phyloP scores from a whole-genome alignment of 2,113 vertebrate species.

The Merops nubicus region DNA sequence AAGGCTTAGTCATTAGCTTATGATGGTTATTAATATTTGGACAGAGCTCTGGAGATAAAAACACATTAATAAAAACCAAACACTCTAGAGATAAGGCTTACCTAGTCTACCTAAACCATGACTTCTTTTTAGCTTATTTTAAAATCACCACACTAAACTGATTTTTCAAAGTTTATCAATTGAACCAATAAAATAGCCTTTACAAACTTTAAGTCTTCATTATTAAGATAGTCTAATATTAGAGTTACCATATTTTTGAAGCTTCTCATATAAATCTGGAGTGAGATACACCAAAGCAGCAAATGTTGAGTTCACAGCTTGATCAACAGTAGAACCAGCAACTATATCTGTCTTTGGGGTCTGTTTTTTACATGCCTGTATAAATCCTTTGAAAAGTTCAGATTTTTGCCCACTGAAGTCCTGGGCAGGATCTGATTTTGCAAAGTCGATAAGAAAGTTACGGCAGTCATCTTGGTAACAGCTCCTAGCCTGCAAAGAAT shows the following conservation, averaged over 20 bases:
- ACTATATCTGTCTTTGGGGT: constrained; percentile 88
- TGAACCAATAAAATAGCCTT: constrained; percentile 23
- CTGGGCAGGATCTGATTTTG: constrained; percentile 89
- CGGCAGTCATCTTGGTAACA: constrained; percentile 76
- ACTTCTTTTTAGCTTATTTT: neutral
- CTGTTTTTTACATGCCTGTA: constrained; percentile 90
- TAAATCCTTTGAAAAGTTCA: constrained; percentile 88
- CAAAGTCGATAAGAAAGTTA: constrained; percentile 88
- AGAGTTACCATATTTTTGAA: constrained; percentile 89
- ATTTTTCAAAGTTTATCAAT: neutral
- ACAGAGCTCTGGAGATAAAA: neutral
- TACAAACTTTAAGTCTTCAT: constrained; percentile 65
- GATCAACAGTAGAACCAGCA: constrained; percentile 88
- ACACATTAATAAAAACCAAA: neutral
- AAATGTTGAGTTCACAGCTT: constrained; percentile 96
- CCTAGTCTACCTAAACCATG: neutral
- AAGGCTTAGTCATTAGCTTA: neutral
- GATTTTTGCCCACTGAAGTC: constrained; percentile 82
- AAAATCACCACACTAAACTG: neutral
- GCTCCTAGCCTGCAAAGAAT: constrained; percentile 71
- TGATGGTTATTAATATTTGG: neutral
- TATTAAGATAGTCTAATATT: constrained; percentile 77
- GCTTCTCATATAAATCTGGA: constrained; percentile 86
- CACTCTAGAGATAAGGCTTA: neutral
- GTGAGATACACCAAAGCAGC: constrained; percentile 95